A percentile compares a stretch with the other conserved stretches of the same genome.
Conservation (phyloP, 2,797 vertebrate genomes). For the Labeo calbasu region DNA sequence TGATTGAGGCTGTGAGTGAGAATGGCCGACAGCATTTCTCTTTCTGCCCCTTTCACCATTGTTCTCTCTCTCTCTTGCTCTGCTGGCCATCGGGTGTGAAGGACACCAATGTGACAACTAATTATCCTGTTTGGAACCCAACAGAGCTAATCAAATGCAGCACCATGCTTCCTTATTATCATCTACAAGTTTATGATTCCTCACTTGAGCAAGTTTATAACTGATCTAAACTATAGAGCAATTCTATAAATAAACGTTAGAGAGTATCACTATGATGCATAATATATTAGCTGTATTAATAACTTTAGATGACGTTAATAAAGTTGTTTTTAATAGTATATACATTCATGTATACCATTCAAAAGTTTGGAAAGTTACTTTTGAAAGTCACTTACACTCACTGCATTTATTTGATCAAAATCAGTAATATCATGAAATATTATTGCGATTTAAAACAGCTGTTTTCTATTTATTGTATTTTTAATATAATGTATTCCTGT, state of each 20-base stretch:
- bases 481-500: not conserved
- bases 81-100: conserved; percentile 78
- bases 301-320: not conserved
- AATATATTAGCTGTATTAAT: not conserved
- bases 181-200: not conserved
- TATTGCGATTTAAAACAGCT: not conserved
- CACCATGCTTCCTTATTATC: not conserved
- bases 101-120: conserved; percentile 81
- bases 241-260: not conserved
- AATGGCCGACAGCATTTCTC: conserved; percentile 35
- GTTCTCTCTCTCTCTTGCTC: conserved; percentile 24
- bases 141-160: conserved; percentile 36
- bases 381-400: not conserved
- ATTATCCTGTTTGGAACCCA: conserved; percentile 75
- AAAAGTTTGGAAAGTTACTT: too few relatives aligned
- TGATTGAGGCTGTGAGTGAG: conserved; percentile 34
- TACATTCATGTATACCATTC: not conserved
- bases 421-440: not conserved
- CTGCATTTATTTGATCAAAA: not conserved
- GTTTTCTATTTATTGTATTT: too few relatives aligned
- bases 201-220: not conserved
- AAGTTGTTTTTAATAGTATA: not conserved
- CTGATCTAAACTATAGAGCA: not conserved
- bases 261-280: not conserved
- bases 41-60: conserved; percentile 21